Percentiles rank a stretch among this genome's conserved stretches.
Conservation (phyloP, 2,113 vertebrate genomes). For the Nyctibius bracteatus region DNA sequence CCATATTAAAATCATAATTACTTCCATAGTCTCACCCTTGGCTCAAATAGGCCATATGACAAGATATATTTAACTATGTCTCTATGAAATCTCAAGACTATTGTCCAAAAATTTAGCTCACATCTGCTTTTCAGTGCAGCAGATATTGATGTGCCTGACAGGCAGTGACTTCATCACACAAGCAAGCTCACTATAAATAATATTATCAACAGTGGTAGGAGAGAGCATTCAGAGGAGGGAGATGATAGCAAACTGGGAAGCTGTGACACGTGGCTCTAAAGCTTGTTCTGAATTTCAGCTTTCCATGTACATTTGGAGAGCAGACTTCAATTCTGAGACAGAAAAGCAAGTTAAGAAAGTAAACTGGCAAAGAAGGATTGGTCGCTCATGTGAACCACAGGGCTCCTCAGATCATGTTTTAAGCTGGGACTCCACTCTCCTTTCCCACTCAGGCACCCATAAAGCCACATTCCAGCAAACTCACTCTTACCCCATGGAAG, state of each 20-base stretch:
- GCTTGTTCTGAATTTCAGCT: background rate
- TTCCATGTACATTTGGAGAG: background rate
- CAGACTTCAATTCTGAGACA: background rate
- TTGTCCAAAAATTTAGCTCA: constrained; percentile 21
- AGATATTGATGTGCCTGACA: constrained; percentile 7
- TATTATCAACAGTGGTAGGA: background rate
- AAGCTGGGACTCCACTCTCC: background rate
- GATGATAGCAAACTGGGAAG: background rate
- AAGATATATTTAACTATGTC: background rate
- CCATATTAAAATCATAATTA: background rate
- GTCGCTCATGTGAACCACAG: background rate
- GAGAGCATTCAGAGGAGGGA: background rate
- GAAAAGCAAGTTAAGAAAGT: background rate
- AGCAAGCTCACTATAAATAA: background rate
- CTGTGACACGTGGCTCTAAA: background rate
- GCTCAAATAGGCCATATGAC: background rate
- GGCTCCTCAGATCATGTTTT: background rate
- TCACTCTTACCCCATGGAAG: background rate
- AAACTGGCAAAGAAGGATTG: background rate
- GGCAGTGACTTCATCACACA: background rate
- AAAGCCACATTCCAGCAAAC: background rate
- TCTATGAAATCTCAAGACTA: background rate
- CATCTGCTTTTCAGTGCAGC: background rate
- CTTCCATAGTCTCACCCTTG: background rate
- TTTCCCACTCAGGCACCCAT: background rate